Percentiles rank a stretch among this genome's conserved stretches.
These are phyloP conservation scores for Tragelaphus oryx DNA, from an alignment of 2,797 vertebrate genomes.

Conservation along the genomic window DNA sequence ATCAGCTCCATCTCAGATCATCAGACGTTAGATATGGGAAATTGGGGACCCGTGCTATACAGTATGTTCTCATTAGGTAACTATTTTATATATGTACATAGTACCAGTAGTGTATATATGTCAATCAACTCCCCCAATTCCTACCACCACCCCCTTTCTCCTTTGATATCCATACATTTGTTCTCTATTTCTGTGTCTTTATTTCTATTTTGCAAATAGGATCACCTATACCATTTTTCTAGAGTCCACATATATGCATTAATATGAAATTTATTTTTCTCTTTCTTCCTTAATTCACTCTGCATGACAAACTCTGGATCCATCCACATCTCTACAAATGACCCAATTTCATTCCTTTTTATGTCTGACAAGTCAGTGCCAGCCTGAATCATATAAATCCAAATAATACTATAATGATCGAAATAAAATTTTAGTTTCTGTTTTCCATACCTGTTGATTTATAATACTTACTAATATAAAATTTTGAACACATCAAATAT, in stretches of 20 bases:
- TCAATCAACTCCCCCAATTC: not conserved
- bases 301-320: not conserved
- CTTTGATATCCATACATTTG: not conserved
- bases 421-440: not conserved
- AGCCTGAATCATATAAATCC: not conserved
- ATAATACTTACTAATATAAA: not conserved
- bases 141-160: not conserved
- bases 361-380: not conserved
- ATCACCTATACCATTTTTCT: not conserved
- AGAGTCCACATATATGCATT: not conserved
- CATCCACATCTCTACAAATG: not conserved
- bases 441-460: not conserved
- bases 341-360: not conserved
- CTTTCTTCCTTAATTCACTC: not conserved
- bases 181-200: not conserved
- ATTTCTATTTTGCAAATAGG: not conserved
- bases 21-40: not conserved
- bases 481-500: not conserved
- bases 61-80: not conserved
- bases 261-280: not conserved
- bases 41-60: not conserved
- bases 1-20: not conserved
- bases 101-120: not conserved
- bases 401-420: not conserved
- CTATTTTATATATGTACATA: not conserved